Evolutionary conservation across 2,888 invertebrate species (phyloP), one percentile per base, ranked within the genome.

Genomic region (Chalcis sispes): DNA sequence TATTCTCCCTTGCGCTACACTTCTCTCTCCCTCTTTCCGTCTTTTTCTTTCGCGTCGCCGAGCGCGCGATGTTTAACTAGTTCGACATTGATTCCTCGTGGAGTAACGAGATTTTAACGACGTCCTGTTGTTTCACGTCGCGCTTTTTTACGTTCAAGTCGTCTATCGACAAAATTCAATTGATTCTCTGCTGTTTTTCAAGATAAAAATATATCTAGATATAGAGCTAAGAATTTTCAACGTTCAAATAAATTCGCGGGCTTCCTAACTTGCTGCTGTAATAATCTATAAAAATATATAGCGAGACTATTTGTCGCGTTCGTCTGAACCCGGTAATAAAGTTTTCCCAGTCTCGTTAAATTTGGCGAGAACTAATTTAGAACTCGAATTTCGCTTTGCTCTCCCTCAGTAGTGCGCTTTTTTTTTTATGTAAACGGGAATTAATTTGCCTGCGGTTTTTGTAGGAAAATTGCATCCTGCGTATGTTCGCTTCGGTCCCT

Each of bases 351-450:
- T 64, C 36, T 64, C 36, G 61, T 67, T 69, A 62, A 27, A 62
- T 58, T 27, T 36, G 36, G 10, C 27, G 56, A 61, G 58, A 72
- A 76, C 76, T 72, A 76, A 76, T 76, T 72, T 76, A 40, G 50
- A 69, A 72, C 72, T 76, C 67, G 76, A 76, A 67, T 72, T 76
- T 64, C 67, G 32, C 29, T 58, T 54, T 18, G 27, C 46, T 18
- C 46, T 54, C 27, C 20, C 15, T 27, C n/a, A 1, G 8, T 42
- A 29, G 23, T 23, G 3, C 23, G 23, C 36, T 36, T 25, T 50
- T 27, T 73, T 18, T 27, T 20, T 36, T 18, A 23, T 20, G 7
- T 46, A 25, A 27, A 25, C 15, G 36, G 52, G 36, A 72, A 72
- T 64, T 76, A 76, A 72, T 72, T 72, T 36, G 40, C 50, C 32